Evolutionary conservation across 2,113 vertebrate genomes (phyloP).

Genomic region (Microcebus tavaratra): DNA sequence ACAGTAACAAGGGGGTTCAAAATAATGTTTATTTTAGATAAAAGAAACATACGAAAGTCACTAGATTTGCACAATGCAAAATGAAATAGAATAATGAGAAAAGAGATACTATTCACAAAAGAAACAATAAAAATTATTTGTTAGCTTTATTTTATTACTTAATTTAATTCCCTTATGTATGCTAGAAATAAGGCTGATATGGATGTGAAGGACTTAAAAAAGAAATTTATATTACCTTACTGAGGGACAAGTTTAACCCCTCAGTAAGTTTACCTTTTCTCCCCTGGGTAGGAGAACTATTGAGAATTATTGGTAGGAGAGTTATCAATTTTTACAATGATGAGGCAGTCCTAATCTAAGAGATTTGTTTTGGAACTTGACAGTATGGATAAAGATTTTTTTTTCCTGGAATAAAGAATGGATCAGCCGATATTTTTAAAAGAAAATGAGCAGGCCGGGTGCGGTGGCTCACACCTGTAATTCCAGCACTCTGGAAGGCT

Average conservation of each 20-base stretch:
- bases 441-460: neutral
- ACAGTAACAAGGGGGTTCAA: neutral
- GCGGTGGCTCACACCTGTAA: no score
- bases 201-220: neutral
- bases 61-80: neutral
- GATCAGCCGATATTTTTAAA: neutral
- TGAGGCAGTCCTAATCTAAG: neutral
- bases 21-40: neutral
- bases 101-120: neutral
- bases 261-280: neutral
- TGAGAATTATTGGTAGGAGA: neutral
- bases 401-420: constrained; percentile 30
- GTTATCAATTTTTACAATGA: neutral
- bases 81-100: neutral
- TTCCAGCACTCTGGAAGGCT: no score
- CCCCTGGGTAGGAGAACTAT: neutral
- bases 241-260: neutral
- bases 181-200: constrained; percentile 9
- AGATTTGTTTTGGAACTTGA: neutral
- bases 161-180: neutral
- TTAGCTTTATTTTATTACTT: neutral
- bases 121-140: neutral
- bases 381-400: neutral
- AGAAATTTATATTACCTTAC: neutral
- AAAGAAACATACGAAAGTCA: neutral